Evolutionary conservation across 2,113 vertebrate genomes (phyloP).

Genomic region (Alectura lathami): DNA sequence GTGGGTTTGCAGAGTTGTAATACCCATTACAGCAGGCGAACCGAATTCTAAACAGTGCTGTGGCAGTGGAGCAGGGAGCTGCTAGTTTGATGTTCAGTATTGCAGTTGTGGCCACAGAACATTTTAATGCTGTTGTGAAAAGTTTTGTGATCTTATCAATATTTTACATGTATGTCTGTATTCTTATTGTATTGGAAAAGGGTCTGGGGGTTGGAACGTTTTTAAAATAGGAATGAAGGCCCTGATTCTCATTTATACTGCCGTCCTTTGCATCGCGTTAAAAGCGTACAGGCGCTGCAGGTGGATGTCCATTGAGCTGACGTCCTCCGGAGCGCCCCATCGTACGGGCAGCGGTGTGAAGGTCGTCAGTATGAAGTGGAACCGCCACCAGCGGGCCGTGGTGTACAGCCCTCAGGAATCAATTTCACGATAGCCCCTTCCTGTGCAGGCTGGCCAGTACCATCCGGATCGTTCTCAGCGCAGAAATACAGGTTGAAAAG

Average conservation of each 20-base stretch:
- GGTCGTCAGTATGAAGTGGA: not conserved
- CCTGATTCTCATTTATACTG: not conserved
- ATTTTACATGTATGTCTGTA: slow-evolving; percentile 50
- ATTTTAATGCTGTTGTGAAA: slow-evolving; percentile 21
- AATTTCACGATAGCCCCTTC: not conserved
- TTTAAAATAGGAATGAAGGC: not conserved
- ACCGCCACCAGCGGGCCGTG: not conserved
- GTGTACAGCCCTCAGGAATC: not conserved
- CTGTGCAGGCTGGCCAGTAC: not conserved
- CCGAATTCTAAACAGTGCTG: not conserved
- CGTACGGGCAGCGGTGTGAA: not conserved
- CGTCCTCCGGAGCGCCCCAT: not conserved
- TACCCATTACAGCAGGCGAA: not conserved
- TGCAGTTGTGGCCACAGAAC: slow-evolving; percentile 16
- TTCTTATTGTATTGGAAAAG: slow-evolving; percentile 34
- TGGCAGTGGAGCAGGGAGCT: not conserved
- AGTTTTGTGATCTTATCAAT: slow-evolving; percentile 44
- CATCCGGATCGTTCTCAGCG: not conserved
- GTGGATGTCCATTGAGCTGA: not conserved
- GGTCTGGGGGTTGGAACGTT: slow-evolving; percentile 1
- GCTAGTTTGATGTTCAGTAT: not conserved
- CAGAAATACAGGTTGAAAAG: not conserved
- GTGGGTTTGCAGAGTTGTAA: not conserved
- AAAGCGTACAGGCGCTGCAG: not conserved
- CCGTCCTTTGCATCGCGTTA: not conserved